Evolutionary conservation across 1,140 invertebrate species (phyloP).

Genomic region (Agrilus planipennis): DNA sequence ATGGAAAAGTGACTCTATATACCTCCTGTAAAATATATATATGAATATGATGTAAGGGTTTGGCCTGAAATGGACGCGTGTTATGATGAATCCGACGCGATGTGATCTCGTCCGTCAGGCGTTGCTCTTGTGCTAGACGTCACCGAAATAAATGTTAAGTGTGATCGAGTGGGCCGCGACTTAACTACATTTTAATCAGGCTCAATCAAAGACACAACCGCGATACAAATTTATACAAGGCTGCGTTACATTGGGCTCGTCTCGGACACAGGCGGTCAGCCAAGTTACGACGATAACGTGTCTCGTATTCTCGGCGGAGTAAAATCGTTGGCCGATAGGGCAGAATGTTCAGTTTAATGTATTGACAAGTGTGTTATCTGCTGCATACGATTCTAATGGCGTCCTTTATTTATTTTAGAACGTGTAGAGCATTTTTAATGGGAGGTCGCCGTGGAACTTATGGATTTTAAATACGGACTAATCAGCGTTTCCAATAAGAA

Average conservation of each 20-base stretch:
- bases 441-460: conserved; percentile 23
- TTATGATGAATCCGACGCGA: too few relatives aligned
- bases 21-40: too few relatives aligned
- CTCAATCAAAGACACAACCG: conserved; percentile 28
- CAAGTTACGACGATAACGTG: conserved; percentile 10
- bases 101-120: conserved; percentile 14
- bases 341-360: conserved; percentile 30
- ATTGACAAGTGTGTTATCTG: conserved; percentile 32
- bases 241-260: conserved; percentile 26
- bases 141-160: conserved; percentile 25
- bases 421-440: conserved; percentile 28
- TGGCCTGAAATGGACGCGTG: too few relatives aligned
- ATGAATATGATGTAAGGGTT: too few relatives aligned
- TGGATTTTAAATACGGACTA: conserved; percentile 23
- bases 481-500: conserved; percentile 5
- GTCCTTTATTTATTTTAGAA: conserved; percentile 25
- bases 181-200: conserved; percentile 30
- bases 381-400: conserved; percentile 29
- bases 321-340: conserved; percentile 15
- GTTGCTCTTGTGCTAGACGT: conserved; percentile 16
- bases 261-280: conserved; percentile 19
- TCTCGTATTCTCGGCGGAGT: conserved; percentile 7
- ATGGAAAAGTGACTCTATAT: too few relatives aligned
- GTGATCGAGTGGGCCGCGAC: conserved; percentile 25
- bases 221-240: conserved; percentile 32